Base-by-base conservation (phyloP, 1,140 invertebrate species). In the Diploscapter pachys region DNA sequence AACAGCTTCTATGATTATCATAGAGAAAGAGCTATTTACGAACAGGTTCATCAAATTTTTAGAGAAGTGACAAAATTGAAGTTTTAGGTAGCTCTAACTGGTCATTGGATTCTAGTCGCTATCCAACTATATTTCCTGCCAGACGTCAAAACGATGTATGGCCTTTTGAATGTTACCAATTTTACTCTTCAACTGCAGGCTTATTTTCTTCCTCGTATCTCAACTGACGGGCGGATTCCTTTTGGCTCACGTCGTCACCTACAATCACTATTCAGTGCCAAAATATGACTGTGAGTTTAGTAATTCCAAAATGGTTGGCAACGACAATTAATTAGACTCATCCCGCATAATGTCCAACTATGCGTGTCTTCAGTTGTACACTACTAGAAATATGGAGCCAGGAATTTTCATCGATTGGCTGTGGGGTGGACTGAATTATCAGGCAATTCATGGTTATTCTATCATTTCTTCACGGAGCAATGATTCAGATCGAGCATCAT, bases 341-440 rank as follows among this genome's bases (percentile, higher is more conserved):
- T 82, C 76, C n/a, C 72, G 70, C 53, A 86, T 86, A 59, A 64
- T 86, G 53, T 77, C 79, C 52, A 84, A 84, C 70, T 86, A 85
- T 63, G 71, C 85, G 4, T 82, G 83, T 61, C 81, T 86, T 48
- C 83, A 85, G 74, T 74, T 86, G 3, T 85, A 83, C 71, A 86
- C 85, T 11, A 85, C 83, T 6, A 63, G 85, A 48, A 86, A 86
- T 70, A 85, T 85, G 83, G 73, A 77, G 4, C 82, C 86, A 4
- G 85, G 81, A 48, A 62, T 63, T 50, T 74, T 86, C 55, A 81
- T 86, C 63, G 85, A 86, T 69, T 86, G 86, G 83, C 79, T 86
- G 8, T 86, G 85, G 83, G 85, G 85, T 52, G 85, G 85, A 52
- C 78, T 86, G 5, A 86, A 86, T 79, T 86, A 86, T 64, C 85